These are phyloP conservation scores for Capitulum mitella DNA, from an alignment of 2,888 invertebrate species.

Conservation along the genomic window DNA sequence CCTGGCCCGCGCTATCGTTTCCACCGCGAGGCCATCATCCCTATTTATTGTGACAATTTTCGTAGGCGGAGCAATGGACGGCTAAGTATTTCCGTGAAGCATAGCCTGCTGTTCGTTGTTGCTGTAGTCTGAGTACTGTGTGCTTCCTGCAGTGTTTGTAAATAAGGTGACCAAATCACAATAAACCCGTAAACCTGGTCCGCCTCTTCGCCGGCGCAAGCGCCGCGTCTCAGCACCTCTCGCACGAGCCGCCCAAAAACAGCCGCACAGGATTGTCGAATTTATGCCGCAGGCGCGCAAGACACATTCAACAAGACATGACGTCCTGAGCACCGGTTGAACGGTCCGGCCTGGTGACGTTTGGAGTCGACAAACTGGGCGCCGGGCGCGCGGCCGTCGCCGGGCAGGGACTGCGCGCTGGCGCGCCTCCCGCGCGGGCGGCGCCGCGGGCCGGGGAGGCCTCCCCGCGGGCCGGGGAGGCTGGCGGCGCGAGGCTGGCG, in stretches of 20 bases:
- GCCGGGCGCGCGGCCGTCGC: background rate
- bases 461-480: background rate
- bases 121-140: constrained; percentile 12
- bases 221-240: no score
- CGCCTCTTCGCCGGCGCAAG: no score
- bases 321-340: background rate
- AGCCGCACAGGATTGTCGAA: background rate
- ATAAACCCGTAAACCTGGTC: background rate
- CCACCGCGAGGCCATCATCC: background rate
- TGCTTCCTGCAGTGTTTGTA: constrained; percentile 17
- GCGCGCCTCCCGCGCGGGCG: background rate
- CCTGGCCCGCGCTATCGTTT: background rate
- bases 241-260: background rate
- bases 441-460: background rate
- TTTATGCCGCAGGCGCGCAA: background rate
- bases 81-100: background rate
- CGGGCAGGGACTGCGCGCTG: background rate
- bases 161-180: background rate
- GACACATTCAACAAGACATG: background rate
- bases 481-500: background rate
- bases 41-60: constrained; percentile 9
- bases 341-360: background rate
- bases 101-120: background rate
- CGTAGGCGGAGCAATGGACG: background rate
- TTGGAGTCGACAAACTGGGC: background rate